A percentile compares a stretch with the other conserved stretches of the same genome.
phyloP scores from a whole-genome alignment of 2,888 invertebrate genomes.

The Eupithecia dodoneata region DNA sequence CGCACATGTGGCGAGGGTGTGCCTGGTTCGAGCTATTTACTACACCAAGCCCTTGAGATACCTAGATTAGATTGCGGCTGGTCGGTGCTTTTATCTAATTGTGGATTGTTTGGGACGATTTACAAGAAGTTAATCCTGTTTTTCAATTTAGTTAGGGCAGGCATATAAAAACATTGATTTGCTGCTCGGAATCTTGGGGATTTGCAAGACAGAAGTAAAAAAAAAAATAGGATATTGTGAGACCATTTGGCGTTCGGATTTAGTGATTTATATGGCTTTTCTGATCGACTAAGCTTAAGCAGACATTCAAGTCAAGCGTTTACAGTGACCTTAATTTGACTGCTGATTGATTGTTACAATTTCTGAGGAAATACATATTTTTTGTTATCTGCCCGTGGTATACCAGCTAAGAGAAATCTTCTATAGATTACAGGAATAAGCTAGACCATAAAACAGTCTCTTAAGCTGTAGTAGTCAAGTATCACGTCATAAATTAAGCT shows the following conservation, averaged over 20 bases:
- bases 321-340: too few species aligned
- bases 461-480: neutral
- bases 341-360: neutral
- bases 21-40: neutral
- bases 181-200: too few species aligned
- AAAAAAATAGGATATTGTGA: too few species aligned
- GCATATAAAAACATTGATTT: too few species aligned
- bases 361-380: neutral
- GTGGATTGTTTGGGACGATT: neutral
- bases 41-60: neutral
- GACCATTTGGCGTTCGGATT: too few species aligned
- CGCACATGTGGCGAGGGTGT: constrained; percentile 30
- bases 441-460: neutral
- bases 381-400: neutral
- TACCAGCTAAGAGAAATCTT: neutral
- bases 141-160: too few species aligned
- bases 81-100: neutral
- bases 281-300: too few species aligned
- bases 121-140: too few species aligned
- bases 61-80: neutral
- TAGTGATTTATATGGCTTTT: too few species aligned
- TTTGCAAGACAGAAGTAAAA: too few species aligned
- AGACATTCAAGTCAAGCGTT: too few species aligned
- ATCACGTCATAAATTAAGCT: constrained; percentile 10
- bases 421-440: neutral